Percentiles rank a stretch among this genome's conserved stretches.
Evolutionary conservation across 2,797 vertebrate species (phyloP).

Genomic region (Microhierax caerulescens): DNA sequence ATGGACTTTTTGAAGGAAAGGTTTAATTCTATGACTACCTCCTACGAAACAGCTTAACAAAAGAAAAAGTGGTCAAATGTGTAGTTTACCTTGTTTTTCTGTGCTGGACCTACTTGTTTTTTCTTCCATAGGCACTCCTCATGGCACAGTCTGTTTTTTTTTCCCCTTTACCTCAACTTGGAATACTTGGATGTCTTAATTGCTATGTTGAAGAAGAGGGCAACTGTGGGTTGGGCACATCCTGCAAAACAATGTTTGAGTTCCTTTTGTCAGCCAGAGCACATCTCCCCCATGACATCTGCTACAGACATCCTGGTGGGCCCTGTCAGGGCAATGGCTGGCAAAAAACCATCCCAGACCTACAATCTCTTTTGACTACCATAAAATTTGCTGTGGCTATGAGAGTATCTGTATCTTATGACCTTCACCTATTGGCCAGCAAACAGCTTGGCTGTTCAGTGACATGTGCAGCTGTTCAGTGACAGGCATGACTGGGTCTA

Average conservation of each 20-base stretch:
- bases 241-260: neutral
- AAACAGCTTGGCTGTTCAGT: neutral
- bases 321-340: neutral
- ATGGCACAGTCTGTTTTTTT: neutral
- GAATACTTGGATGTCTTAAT: conserved; percentile 39
- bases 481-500: neutral
- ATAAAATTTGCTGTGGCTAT: neutral
- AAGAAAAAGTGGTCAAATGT: neutral
- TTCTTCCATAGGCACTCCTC: neutral
- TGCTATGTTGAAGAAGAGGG: neutral
- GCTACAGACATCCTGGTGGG: neutral
- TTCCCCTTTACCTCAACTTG: neutral
- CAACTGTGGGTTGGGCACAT: conserved; percentile 38
- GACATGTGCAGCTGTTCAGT: neutral
- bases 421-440: neutral
- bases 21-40: neutral
- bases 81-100: conserved; percentile 19
- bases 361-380: neutral
- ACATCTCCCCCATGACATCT: conserved; percentile 14
- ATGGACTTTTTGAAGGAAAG: neutral
- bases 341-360: neutral
- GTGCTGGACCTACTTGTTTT: conserved; percentile 24
- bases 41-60: neutral
- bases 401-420: neutral
- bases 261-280: conserved; percentile 31